Conservation (phyloP, 2,797 vertebrate genomes). For the Limnodromus scolopaceus region DNA sequence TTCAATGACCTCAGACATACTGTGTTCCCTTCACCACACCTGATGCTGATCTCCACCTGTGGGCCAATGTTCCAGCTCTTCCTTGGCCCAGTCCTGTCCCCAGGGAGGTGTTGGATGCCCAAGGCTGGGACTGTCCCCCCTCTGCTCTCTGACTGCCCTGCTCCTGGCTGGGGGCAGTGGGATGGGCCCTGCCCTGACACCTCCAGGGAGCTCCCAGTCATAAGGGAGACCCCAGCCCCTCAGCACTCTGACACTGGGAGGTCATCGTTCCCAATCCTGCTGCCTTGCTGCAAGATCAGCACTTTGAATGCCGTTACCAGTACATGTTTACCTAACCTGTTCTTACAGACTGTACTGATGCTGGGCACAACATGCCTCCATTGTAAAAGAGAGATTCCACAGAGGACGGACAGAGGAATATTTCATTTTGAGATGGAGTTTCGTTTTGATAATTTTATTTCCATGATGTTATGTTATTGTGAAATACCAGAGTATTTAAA, state of each 20-base stretch:
- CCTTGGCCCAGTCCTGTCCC: not conserved
- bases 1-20: not conserved
- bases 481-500: not conserved
- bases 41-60: not conserved
- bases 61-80: not conserved
- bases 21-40: not conserved
- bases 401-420: not conserved
- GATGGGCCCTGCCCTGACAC: not conserved
- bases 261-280: not conserved
- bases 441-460: not conserved
- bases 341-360: not conserved
- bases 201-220: not conserved
- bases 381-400: not conserved
- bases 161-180: not conserved
- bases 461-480: not conserved
- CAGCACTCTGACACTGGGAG: not conserved
- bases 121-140: not conserved
- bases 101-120: not conserved
- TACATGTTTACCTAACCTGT: not conserved
- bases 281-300: not conserved
- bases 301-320: not conserved
- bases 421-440: not conserved
- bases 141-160: not conserved
- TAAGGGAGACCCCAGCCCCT: fast-evolving
- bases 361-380: not conserved